Base-by-base conservation (phyloP, 2,888 invertebrate species). In the Nephrotoma guestfalica region DNA sequence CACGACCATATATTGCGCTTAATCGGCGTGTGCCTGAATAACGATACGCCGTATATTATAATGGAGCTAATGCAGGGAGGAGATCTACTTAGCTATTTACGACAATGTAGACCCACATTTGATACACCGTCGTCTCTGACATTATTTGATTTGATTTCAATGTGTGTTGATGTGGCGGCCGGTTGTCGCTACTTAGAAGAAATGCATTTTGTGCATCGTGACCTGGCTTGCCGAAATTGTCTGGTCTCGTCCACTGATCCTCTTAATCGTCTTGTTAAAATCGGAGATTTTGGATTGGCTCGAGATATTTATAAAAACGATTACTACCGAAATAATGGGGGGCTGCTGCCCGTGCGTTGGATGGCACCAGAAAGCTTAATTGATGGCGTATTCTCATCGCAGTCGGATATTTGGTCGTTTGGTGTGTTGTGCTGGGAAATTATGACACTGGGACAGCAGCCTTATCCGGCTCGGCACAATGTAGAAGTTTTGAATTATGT, bases 31-130 rank as follows among this genome's bases (percentile, higher is more conserved):
- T 99, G 98, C 90, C 93, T 98, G 43, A 98, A 99, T 90, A 96
- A 96, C 88, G 98, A 98, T 90, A 96, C 98, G 6, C 96, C 97
- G 89, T 97, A 97, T 89, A 95, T 99, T 88, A 96, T 99, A 85
- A 95, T 99, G 94, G 99, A 99, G 91, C 93, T 99, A 18, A 99
- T 99, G 99, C 97, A 98, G 91, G 98, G 97, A 4, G 99, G 99
- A 0, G 99, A 99, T 92, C 92, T 99, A 87, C 93, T 99, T 45
- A 97, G 96, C 87, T 99, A 97, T 91, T 92, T 99, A 85, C 93
- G 98, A 86, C 94, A 95, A 5, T 96, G 96, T 88, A 93, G 98
- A 87, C 94, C 96, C 71, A 93, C 94, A 71, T 9, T 95, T 94
- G 93, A 94, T 86, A 93, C 93, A 0, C 92, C 93, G 0, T 94